These are phyloP conservation scores for Chaetura pelagica DNA, from an alignment of 2,113 vertebrate species.

Conservation along the genomic window DNA sequence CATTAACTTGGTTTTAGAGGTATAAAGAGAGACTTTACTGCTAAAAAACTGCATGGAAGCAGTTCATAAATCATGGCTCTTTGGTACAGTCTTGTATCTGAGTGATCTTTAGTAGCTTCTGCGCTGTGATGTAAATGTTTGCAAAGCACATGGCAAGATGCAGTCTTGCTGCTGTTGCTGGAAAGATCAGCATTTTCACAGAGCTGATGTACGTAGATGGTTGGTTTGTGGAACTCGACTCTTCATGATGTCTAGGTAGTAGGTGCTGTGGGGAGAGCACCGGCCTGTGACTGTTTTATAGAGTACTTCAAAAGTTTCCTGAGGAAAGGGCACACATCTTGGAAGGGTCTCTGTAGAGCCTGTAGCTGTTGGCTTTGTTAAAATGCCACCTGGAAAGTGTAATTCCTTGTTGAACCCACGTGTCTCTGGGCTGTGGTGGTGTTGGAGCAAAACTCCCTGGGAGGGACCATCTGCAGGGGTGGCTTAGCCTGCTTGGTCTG, in stretches of 20 bases:
- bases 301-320: not conserved
- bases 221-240: not conserved
- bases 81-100: not conserved
- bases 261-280: not conserved
- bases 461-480: not conserved
- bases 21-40: not conserved
- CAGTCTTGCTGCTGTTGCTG: not conserved
- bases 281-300: not conserved
- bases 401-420: not conserved
- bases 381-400: not conserved
- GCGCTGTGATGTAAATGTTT: not conserved
- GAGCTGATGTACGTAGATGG: not conserved
- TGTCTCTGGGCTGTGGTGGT: not conserved
- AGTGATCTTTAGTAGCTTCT: not conserved
- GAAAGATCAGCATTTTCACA: rapidly evolving
- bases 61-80: rapidly evolving
- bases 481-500: not conserved
- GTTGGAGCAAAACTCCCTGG: not conserved
- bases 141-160: not conserved
- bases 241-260: not conserved
- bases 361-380: not conserved
- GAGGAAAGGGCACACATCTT: not conserved
- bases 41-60: not conserved
- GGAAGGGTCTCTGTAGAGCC: not conserved
- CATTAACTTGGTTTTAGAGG: not conserved